These are phyloP conservation scores for Cydia strobilella DNA, from an alignment of 1,140 invertebrate genomes.

Conservation along the genomic window DNA sequence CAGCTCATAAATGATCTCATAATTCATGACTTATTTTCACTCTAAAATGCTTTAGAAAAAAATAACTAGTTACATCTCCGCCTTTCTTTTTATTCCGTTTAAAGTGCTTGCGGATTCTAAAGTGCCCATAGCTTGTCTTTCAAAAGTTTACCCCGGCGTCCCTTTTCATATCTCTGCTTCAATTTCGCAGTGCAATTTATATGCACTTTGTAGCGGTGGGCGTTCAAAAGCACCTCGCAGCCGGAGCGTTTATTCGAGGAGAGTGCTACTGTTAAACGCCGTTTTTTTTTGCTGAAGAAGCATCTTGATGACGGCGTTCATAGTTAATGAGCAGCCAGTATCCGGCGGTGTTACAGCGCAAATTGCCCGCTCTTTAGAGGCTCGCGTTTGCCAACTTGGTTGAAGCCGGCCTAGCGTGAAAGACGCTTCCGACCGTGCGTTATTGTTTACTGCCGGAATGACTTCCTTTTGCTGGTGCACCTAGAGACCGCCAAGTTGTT, in stretches of 20 bases:
- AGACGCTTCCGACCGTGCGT: conserved; percentile 65
- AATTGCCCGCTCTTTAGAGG: conserved; percentile 69
- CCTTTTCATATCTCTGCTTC: conserved; percentile 71
- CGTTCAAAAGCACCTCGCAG: conserved; percentile 63
- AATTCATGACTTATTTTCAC: neutral
- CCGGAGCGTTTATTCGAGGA: conserved; percentile 62
- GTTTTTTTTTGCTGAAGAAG: conserved; percentile 75
- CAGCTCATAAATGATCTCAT: conserved; percentile 10
- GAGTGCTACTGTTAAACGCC: conserved; percentile 69
- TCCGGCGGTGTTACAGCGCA: conserved; percentile 66
- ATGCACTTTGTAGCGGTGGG: conserved; percentile 73
- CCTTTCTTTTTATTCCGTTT: conserved; percentile 48
- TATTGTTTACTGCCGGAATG: conserved; percentile 73
- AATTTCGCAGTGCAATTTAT: conserved; percentile 75
- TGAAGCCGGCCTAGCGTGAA: conserved; percentile 60
- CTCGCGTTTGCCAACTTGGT: conserved; percentile 61
- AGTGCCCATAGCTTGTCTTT: conserved; percentile 63
- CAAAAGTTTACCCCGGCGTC: conserved; percentile 55
- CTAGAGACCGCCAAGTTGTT: conserved; percentile 43
- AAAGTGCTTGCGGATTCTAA: conserved; percentile 59
- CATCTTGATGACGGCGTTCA: conserved; percentile 76
- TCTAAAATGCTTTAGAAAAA: conserved; percentile 22
- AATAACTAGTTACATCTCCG: conserved; percentile 18
- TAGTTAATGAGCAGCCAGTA: conserved; percentile 77
- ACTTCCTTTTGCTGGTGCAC: conserved; percentile 62